A percentile compares a stretch with the other conserved stretches of the same genome.
phyloP scores from a whole-genome alignment of 2,113 vertebrate species.

The Leucopternis melanops region DNA sequence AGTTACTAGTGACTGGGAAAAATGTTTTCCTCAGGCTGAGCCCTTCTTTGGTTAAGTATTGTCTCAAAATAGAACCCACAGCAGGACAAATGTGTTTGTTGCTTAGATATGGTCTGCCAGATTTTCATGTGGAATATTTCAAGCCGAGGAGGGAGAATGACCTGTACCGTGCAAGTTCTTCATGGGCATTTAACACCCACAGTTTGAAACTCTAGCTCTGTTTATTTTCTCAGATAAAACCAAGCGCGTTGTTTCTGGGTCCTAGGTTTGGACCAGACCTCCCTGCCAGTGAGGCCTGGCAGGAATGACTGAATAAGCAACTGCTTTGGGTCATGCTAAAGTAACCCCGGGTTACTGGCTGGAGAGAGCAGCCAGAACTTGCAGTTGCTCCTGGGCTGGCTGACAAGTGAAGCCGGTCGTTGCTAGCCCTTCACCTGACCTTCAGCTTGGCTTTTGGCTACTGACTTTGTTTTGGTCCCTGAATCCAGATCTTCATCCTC shows the following conservation, averaged over 20 bases:
- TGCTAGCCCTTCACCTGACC: conserved; percentile 11
- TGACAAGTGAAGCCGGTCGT: neutral
- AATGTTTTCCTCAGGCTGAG: conserved; percentile 9
- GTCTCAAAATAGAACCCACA: conserved; percentile 51
- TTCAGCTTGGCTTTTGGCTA: conserved; percentile 23
- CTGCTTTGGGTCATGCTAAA: neutral
- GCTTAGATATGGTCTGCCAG: conserved; percentile 32
- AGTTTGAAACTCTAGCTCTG: conserved; percentile 46
- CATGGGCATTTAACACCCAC: conserved; percentile 43
- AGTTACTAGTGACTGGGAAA: neutral
- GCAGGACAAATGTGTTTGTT: conserved; percentile 43
- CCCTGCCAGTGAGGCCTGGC: conserved; percentile 53
- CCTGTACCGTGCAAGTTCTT: neutral
- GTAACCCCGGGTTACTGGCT: neutral
- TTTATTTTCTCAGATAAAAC: conserved; percentile 44
- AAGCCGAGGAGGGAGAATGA: conserved; percentile 8
- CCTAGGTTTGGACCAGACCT: conserved; percentile 51
- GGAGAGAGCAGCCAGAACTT: neutral
- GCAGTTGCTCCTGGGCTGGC: conserved; percentile 32
- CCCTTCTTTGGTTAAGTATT: conserved; percentile 14
- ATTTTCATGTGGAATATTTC: conserved; percentile 47
- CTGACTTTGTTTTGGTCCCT: conserved; percentile 15
- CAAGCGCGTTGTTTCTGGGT: conserved; percentile 34
- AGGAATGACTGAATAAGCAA: conserved; percentile 43
- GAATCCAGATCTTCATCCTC: neutral